Evolutionary conservation across 1,140 invertebrate species (phyloP).

Genomic region (Drosophila pectinifera): DNA sequence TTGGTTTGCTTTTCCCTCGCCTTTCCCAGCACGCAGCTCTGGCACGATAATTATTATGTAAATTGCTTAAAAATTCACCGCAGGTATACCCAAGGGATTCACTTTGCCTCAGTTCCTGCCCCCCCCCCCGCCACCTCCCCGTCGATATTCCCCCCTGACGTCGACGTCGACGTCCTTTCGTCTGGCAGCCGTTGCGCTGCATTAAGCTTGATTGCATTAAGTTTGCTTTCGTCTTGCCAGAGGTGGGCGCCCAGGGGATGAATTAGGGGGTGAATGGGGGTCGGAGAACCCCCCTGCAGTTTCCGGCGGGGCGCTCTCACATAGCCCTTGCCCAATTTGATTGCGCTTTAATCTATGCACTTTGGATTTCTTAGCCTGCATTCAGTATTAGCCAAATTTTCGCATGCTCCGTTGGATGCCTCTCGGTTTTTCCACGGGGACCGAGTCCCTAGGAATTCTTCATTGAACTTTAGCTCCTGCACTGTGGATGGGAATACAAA

Average conservation of each 20-base stretch:
- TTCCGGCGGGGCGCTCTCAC: conserved; percentile 8
- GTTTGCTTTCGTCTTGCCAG: conserved; percentile 70
- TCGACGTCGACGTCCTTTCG: conserved; percentile 46
- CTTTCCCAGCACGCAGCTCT: conserved; percentile 19
- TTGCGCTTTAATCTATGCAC: conserved; percentile 75
- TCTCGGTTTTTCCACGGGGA: conserved; percentile 31
- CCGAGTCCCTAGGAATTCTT: conserved; percentile 4
- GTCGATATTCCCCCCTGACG: conserved; percentile 2
- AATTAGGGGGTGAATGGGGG: not conserved
- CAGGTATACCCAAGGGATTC: conserved; percentile 77
- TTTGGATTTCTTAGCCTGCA: conserved; percentile 77
- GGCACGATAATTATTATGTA: conserved; percentile 81
- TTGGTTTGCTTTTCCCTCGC: conserved; percentile 27
- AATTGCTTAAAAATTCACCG: conserved; percentile 82
- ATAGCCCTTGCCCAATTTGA: conserved; percentile 39
- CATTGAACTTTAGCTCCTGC: conserved; percentile 45
- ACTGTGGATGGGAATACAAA: conserved; percentile 32
- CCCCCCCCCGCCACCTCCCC: not conserved
- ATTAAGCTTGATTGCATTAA: conserved; percentile 82
- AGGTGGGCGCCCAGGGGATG: conserved; percentile 3
- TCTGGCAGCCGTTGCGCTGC: conserved; percentile 74
- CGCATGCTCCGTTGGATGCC: conserved; percentile 71
- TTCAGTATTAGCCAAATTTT: conserved; percentile 81
- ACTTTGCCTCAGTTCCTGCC: conserved; percentile 52
- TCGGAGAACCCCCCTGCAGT: conserved; percentile 15